Evolutionary conservation across 2,797 vertebrate genomes (phyloP), one percentile per base, ranked within the genome.

Genomic region (Ciconia nigra): DNA sequence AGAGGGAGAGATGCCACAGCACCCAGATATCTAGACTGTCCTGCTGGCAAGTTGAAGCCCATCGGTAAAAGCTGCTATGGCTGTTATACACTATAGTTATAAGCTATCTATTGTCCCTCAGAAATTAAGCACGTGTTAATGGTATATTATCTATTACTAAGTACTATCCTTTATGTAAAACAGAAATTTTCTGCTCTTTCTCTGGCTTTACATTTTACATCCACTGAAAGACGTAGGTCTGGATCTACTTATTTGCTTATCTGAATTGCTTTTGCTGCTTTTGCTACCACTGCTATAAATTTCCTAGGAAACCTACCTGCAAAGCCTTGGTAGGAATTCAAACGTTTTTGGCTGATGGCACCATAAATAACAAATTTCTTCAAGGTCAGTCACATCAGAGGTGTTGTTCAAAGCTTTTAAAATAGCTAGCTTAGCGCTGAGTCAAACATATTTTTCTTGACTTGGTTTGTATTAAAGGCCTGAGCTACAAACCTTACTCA

Each of bases 301-400:
- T 96, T 92, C 88, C 81, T 76, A 72, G 92, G 90, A 95, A 96
- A 91, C 39, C 69, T 78, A 28, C 31, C 57, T 80, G 61, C 33
- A 89, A 96, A 97, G 74, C 61, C 54, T 71, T 2, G 0, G 31
- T 83, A 85, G 62, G 81, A 92, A 92, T 83, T 95, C 44, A 85
- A 87, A 73, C 15, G 14, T 72, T 81, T 92, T 73, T 76, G 65
- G 29, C 39, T 76, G 83, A 81, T 81, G 66, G 55, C 29, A 87
- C 26, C 71, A 35, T 67, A 90, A 95, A 83, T 92, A 81, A 84
- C 49, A 77, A 77, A 84, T 89, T 92, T 85, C 83, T 96, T 93
- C 86, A 92, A 95, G 92, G 94, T 74, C 93, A 89, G n/a, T 63
- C 71, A 83, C 63, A 93, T 96, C 83, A 93, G 91, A 93, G 42